These are phyloP conservation scores for Pipistrellus pygmaeus DNA, from an alignment of 2,797 vertebrate genomes.

Conservation along the genomic window DNA sequence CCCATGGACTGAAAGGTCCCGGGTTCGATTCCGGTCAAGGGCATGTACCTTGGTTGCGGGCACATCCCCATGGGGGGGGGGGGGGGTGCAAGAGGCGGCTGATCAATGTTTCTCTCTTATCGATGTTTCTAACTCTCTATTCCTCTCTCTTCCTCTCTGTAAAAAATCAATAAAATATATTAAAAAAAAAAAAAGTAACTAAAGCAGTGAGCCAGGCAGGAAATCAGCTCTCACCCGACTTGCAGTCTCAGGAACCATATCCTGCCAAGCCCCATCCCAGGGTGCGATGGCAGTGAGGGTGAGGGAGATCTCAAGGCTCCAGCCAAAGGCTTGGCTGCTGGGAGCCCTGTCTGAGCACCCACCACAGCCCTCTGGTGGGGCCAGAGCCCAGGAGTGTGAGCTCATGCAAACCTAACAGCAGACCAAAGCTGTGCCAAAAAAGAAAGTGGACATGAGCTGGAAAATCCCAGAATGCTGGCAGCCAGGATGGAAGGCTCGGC, in stretches of 20 bases:
- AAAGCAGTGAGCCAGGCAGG: background rate
- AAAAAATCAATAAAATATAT: too few species aligned
- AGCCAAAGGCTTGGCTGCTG: background rate
- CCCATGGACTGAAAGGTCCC: too few species aligned
- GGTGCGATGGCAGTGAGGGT: background rate
- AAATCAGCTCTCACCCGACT: background rate
- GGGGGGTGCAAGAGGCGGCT: too few species aligned
- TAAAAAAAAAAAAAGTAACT: background rate
- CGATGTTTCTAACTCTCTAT: too few species aligned
- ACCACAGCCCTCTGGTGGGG: background rate
- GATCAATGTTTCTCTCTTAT: too few species aligned
- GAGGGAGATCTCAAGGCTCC: background rate
- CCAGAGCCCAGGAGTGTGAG: constrained; percentile 34
- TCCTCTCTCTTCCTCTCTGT: too few species aligned
- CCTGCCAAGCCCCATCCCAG: background rate
- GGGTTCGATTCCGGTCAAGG: too few species aligned
- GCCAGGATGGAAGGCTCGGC: background rate
- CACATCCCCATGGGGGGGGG: too few species aligned
- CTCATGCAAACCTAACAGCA: constrained; percentile 29
- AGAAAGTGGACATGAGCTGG: background rate
- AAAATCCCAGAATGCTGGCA: constrained; percentile 21
- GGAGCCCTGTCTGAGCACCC: background rate
- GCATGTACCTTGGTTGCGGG: too few species aligned
- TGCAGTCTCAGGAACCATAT: background rate
- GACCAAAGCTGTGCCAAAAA: background rate